These are phyloP conservation scores for Cephonodes hylas DNA, from an alignment of 2,888 invertebrate species.

Conservation along the genomic window DNA sequence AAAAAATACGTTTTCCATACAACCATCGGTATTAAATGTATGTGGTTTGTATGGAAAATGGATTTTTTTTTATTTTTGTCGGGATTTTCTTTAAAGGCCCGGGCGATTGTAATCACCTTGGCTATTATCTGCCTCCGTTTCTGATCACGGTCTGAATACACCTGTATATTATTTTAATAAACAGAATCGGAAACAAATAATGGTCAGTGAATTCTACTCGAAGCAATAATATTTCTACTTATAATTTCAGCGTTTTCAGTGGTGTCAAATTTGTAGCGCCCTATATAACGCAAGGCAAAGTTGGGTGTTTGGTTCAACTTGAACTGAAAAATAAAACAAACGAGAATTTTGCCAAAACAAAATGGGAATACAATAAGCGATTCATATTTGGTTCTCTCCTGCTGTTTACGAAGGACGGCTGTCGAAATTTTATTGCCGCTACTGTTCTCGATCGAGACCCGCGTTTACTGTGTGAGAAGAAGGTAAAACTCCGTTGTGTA, in stretches of 20 bases:
- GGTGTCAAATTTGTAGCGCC: slow-evolving; percentile 64
- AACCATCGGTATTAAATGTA: too few species aligned
- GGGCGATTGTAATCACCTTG: too few species aligned
- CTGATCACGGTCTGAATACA: too few species aligned
- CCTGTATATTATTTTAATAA: too few species aligned
- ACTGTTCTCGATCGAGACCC: slow-evolving; percentile 82
- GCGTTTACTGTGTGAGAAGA: slow-evolving; percentile 45
- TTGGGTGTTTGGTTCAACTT: slow-evolving; percentile 59
- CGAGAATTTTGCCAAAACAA: slow-evolving; percentile 54
- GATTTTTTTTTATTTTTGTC: too few species aligned
- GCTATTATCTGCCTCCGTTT: too few species aligned
- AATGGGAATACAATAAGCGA: slow-evolving; percentile 73
- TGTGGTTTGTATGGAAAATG: too few species aligned
- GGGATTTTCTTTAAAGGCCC: too few species aligned
- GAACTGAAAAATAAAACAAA: slow-evolving; percentile 34
- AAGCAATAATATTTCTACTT: neutral
- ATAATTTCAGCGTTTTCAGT: slow-evolving; percentile 51
- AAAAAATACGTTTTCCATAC: too few species aligned
- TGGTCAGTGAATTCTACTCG: too few species aligned
- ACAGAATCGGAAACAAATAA: too few species aligned
- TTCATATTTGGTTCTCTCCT: slow-evolving; percentile 87
- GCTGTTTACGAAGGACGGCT: slow-evolving; percentile 85
- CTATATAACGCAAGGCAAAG: slow-evolving; percentile 49
- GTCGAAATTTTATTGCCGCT: slow-evolving; percentile 84
- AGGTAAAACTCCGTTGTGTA: slow-evolving; percentile 47